A percentile compares a stretch with the other conserved stretches of the same genome.
phyloP scores from a whole-genome alignment of 2,888 invertebrate species.

The Melolontha melolontha region DNA sequence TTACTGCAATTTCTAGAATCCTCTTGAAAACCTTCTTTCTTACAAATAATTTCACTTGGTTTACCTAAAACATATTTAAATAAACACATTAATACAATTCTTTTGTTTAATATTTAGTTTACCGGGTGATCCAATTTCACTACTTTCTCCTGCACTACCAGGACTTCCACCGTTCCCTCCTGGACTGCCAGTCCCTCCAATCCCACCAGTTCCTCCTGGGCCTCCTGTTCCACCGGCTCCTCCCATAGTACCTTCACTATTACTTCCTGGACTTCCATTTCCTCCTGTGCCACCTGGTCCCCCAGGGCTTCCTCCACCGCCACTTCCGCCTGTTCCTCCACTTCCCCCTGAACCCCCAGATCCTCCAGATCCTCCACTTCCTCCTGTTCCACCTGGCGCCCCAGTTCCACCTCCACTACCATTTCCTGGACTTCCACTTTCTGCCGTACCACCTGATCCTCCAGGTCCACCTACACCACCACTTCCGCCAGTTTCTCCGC shows the following conservation, averaged over 20 bases:
- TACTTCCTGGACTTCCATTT: not conserved
- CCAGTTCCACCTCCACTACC: constrained; percentile 18
- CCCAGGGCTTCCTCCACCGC: constrained; percentile 5
- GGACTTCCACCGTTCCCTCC: no score
- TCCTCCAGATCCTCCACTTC: constrained; percentile 21
- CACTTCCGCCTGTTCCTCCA: constrained; percentile 27
- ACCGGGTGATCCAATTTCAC: constrained; percentile 25
- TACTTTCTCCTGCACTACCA: no score
- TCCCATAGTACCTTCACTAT: constrained; percentile 13
- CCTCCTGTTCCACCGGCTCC: not conserved
- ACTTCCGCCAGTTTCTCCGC: constrained; percentile 41
- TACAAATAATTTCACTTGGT: constrained; percentile 62
- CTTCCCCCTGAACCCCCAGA: constrained; percentile 27
- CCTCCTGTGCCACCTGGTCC: not conserved
- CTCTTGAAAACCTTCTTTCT: constrained; percentile 77
- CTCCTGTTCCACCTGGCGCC: constrained; percentile 41
- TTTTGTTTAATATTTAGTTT: constrained; percentile 40
- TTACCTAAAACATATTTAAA: constrained; percentile 6
- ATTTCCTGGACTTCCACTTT: constrained; percentile 1
- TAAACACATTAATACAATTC: not conserved
- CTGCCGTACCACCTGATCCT: constrained; percentile 19
- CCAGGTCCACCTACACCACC: constrained; percentile 69
- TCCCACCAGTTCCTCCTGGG: not conserved
- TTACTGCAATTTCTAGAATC: constrained; percentile 77
- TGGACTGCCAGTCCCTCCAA: not conserved